Conservation (phyloP, 2,113 vertebrate genomes). For the Patagioenas fasciata region DNA sequence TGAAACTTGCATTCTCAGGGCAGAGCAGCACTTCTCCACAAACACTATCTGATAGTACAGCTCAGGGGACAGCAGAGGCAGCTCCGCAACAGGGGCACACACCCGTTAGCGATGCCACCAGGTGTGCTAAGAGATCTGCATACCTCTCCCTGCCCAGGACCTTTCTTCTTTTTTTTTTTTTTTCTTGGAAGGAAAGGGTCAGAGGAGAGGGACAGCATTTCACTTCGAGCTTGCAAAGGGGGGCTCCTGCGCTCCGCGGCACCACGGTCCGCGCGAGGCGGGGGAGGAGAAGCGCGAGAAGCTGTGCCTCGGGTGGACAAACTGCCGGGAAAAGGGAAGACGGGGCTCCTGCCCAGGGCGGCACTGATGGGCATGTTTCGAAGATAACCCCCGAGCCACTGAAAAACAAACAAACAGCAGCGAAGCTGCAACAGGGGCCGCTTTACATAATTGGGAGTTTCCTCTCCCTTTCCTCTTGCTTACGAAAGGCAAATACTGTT, state of each 20-base stretch:
- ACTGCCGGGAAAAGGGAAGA: fast-evolving
- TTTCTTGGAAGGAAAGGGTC: not conserved
- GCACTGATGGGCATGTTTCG: fast-evolving
- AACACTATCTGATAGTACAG: not conserved
- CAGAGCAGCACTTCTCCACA: not conserved
- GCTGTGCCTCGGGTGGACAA: fast-evolving
- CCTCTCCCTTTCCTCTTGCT: not conserved
- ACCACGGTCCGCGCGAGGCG: not conserved
- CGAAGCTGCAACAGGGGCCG: not conserved
- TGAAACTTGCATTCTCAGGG: not conserved
- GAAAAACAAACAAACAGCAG: not conserved
- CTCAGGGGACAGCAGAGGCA: not conserved
- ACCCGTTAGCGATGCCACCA: fast-evolving
- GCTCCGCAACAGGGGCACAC: not conserved
- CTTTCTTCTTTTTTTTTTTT: too few relatives aligned
- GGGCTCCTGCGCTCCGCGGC: not conserved
- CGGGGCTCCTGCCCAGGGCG: fast-evolving
- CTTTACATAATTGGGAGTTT: not conserved
- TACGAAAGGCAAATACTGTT: not conserved
- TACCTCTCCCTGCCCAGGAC: not conserved
- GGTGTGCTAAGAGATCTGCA: fast-evolving
- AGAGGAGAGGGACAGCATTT: not conserved
- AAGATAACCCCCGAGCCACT: not conserved
- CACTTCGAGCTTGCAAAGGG: not conserved
- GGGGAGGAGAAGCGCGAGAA: fast-evolving